Evolutionary conservation across 2,113 vertebrate species (phyloP), one percentile per base, ranked within the genome.

Genomic region (Spea multiplicata): DNA sequence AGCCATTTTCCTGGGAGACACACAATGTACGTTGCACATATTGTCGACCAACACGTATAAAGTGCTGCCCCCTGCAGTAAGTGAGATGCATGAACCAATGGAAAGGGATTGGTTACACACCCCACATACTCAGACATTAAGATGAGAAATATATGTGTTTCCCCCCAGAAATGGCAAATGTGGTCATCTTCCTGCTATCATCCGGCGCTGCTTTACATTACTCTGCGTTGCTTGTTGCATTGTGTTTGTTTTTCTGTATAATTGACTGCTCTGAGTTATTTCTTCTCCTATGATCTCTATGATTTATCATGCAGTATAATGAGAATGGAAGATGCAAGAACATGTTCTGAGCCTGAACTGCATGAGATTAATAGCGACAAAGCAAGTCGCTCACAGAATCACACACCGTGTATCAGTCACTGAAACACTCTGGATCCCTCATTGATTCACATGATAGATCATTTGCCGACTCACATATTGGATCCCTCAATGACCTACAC

Each of bases 281-380:
- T 59, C 14, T 2, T 59, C 6, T 10, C 6, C 9, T 59, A 59
- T 59, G 12, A 17, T 76, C 66, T 57, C 62, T 57, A 3, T 68
- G 71, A 67, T 73, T 74, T 80, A 44, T 55, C 66, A 3, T 71
- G 45, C 3, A 5, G 52, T 30, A 68, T 74, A 80, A 80, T 80
- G 73, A 67, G 70, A 45, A 6, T 3, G 16, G 12, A 14, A 17
- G 64, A 80, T 80, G 78, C 78, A 62, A 45, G 3, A 14, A 48
- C 78, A 80, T 65, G 71, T 57, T 57, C 65, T 74, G 16, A 46
- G 65, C 53, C 64, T 74, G n/a, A 80, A 44, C 64, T 57, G 44
- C 52, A 61, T 9, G 55, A 50, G 52, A 55, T 73, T 67, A 47
- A 52, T 30, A 13, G 44, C 45, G 65, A 68, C 65, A 76, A 76